Evolutionary conservation across 37 sponge, comb jelly and placozoan genomes (phyloP), one percentile per base, ranked within the genome.

Genomic region (Ianthella basta): DNA sequence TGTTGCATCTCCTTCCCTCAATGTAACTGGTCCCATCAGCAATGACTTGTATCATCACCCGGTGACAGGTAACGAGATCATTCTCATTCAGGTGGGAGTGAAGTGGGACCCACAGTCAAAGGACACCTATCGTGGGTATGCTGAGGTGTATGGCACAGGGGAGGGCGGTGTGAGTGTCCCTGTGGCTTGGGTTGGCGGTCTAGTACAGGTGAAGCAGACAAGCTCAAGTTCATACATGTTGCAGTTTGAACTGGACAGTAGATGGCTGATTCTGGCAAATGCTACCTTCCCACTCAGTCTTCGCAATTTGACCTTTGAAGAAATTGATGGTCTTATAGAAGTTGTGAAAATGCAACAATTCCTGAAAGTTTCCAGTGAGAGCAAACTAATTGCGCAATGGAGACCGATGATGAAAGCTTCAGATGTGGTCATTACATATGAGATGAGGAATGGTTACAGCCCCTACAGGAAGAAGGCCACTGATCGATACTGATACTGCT

Each of bases 241-340:
- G 29, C 70, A 69, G 34, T 69, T 69, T 69, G 70, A 69, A 69
- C 70, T 69, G 34, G 70, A 69, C 70, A 69, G 70, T 6, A 69
- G 70, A 35, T 69, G 70, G 70, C 6, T 69, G 70, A 69, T 69
- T 2, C 29, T 18, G 19, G 27, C 70, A 3, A 32, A 69, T 30
- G 70, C 70, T 32, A 69, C 70, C 29, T 69, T 69, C 34, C 70
- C 70, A 32, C 70, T 69, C 33, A 32, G 33, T 30, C 34, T 69
- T 15, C 29, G 27, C 35, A 69, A 69, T 35, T 34, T 69, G 19
- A 35, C 34, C 70, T 69, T 69, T 69, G 32, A 69, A 35, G 34
- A 69, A 18, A 16, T 69, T 18, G 29, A 30, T 32, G 70, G 70
- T 0, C 27, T 34, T 6, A 30, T 69, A 27, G 19, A 32, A 1